Evolutionary conservation across 2,797 vertebrate genomes (phyloP).

Genomic region (Bradypus variegatus): DNA sequence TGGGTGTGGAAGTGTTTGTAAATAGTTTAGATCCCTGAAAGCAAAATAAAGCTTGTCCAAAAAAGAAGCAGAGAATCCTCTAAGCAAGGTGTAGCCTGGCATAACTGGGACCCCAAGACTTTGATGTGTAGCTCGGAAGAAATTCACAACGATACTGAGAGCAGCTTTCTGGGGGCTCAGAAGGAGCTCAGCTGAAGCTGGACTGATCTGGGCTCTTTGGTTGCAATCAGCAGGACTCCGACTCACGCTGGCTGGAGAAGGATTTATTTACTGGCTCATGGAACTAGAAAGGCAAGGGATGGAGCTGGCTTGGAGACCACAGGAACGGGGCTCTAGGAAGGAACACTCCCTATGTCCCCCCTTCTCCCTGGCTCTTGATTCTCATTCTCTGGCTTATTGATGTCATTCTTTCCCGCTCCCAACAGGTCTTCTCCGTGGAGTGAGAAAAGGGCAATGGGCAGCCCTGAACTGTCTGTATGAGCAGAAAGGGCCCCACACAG

Average conservation of each 20-base stretch:
- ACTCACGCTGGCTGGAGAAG: neutral
- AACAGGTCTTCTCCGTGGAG: neutral
- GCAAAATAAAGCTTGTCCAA: neutral
- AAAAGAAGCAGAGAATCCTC: neutral
- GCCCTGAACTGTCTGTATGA: neutral
- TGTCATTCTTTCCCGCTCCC: neutral
- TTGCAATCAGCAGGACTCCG: neutral
- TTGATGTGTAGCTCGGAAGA: neutral
- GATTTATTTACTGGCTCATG: neutral
- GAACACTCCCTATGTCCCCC: neutral
- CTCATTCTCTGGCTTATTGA: neutral
- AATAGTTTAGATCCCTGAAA: neutral
- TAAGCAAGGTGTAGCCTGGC: neutral
- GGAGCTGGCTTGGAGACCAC: neutral
- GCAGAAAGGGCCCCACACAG: neutral
- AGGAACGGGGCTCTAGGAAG: neutral
- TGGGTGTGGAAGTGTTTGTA: neutral
- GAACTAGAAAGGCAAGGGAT: neutral
- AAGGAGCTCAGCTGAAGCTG: neutral
- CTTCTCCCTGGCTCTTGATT: neutral
- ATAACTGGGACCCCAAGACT: neutral
- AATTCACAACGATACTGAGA: neutral
- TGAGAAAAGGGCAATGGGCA: neutral
- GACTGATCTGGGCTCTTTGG: neutral
- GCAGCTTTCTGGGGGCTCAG: neutral